Evolutionary conservation across 2,888 invertebrate genomes (phyloP).

Genomic region (Octodonta nipae): DNA sequence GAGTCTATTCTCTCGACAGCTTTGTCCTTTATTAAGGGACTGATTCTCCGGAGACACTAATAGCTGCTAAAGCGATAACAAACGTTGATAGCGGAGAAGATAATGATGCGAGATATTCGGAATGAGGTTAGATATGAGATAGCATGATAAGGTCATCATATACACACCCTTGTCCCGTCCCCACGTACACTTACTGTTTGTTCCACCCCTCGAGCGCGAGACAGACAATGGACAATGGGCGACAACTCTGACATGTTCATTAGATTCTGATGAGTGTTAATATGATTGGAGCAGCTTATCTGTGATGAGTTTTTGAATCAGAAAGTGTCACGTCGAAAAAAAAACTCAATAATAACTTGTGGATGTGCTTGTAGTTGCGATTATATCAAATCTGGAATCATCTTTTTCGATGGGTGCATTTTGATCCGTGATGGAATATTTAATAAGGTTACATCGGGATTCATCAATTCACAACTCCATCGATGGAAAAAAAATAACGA

Average conservation of each 20-base stretch:
- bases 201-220: background rate
- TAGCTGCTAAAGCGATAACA: slow-evolving; percentile 19
- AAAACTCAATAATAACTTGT: background rate
- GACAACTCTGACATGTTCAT: slow-evolving; percentile 30
- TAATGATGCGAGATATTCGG: slow-evolving; percentile 22
- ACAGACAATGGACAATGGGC: slow-evolving; percentile 18
- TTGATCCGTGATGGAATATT: too few species aligned
- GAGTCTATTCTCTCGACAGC: slow-evolving; percentile 4
- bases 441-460: too few species aligned
- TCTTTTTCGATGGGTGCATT: slow-evolving; percentile 1
- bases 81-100: slow-evolving; percentile 22
- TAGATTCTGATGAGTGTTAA: slow-evolving; percentile 26
- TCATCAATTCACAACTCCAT: too few species aligned
- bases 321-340: slow-evolving; percentile 1
- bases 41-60: slow-evolving; percentile 24
- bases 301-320: slow-evolving; percentile 26
- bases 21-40: slow-evolving; percentile 16
- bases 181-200: background rate
- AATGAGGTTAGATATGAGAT: slow-evolving; percentile 20
- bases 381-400: background rate
- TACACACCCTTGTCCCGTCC: background rate
- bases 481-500: too few species aligned
- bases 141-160: slow-evolving; percentile 10
- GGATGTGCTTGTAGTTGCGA: background rate
- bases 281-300: slow-evolving; percentile 27